Percentiles rank a stretch among this genome's conserved stretches.
Evolutionary conservation across 2,113 vertebrate genomes (phyloP).

Genomic region (Dicentrarchus labrax): DNA sequence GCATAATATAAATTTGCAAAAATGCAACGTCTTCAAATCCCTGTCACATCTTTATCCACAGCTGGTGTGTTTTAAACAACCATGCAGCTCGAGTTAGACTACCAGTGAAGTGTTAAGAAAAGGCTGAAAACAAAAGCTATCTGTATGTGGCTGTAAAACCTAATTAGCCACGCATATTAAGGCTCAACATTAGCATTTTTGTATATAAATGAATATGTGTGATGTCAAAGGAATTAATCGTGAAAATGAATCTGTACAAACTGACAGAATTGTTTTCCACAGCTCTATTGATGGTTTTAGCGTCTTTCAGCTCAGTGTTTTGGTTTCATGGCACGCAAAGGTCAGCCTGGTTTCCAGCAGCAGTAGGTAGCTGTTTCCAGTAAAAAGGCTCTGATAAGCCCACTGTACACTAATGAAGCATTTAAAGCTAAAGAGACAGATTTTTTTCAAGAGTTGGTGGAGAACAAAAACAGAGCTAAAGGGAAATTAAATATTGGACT

Average conservation of each 20-base stretch:
- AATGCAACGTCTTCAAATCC: not conserved
- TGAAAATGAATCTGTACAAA: not conserved
- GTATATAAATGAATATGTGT: not conserved
- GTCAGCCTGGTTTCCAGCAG: too few species aligned
- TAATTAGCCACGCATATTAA: not conserved
- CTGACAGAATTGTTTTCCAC: not conserved
- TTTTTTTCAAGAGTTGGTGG: not conserved
- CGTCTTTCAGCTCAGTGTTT: not conserved
- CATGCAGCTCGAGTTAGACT: too few species aligned
- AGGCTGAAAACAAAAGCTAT: not conserved
- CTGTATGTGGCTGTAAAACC: not conserved
- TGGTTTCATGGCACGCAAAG: not conserved
- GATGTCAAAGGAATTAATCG: not conserved
- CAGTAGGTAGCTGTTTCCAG: not conserved
- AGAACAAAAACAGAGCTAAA: not conserved
- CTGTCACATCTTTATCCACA: not conserved
- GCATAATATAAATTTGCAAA: not conserved
- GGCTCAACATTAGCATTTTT: not conserved
- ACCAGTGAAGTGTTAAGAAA: too few species aligned
- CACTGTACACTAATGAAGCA: not conserved
- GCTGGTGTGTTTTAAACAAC: not conserved
- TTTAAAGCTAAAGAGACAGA: not conserved
- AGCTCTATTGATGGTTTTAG: not conserved
- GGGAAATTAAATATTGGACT: not conserved
- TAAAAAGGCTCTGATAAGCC: too few species aligned